Conservation (phyloP, 2,113 vertebrate species). For the Myotis yumanensis region DNA sequence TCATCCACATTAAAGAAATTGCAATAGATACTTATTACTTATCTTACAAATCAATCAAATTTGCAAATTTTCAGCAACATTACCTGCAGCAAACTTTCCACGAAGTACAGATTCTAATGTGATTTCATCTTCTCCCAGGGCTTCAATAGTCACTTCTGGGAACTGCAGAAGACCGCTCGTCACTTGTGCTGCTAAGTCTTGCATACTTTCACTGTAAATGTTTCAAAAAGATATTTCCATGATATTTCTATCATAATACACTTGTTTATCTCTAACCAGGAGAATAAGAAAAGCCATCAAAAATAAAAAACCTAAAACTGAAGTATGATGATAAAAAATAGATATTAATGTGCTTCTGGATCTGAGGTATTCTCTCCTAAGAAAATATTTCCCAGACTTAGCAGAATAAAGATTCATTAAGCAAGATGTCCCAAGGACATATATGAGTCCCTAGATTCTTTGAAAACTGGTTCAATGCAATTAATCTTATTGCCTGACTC, state of each 20-base stretch:
- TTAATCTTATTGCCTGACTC: neutral
- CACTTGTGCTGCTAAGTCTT: constrained; percentile 91
- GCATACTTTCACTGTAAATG: constrained; percentile 89
- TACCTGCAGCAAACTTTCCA: constrained; percentile 92
- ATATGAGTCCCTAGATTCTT: neutral
- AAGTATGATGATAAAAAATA: constrained; percentile 37
- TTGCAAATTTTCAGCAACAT: neutral
- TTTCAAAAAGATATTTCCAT: constrained; percentile 61
- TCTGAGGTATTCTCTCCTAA: neutral
- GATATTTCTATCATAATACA: neutral
- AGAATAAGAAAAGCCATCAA: neutral
- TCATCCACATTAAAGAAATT: neutral
- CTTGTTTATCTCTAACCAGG: neutral
- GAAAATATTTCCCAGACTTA: constrained; percentile 28
- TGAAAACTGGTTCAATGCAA: neutral
- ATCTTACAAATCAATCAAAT: constrained; percentile 10
- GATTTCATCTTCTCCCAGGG: constrained; percentile 92
- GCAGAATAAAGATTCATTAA: neutral
- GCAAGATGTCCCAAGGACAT: neutral
- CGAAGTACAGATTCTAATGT: constrained; percentile 89
- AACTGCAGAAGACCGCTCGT: constrained; percentile 94
- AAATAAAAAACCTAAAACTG: neutral
- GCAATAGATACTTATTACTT: neutral
- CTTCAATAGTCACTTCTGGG: constrained; percentile 91
- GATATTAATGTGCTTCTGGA: neutral